A percentile compares a stretch with the other conserved stretches of the same genome.
Evolutionary conservation across 2,888 invertebrate genomes (phyloP).

Genomic region (Steinernema scapterisci): DNA sequence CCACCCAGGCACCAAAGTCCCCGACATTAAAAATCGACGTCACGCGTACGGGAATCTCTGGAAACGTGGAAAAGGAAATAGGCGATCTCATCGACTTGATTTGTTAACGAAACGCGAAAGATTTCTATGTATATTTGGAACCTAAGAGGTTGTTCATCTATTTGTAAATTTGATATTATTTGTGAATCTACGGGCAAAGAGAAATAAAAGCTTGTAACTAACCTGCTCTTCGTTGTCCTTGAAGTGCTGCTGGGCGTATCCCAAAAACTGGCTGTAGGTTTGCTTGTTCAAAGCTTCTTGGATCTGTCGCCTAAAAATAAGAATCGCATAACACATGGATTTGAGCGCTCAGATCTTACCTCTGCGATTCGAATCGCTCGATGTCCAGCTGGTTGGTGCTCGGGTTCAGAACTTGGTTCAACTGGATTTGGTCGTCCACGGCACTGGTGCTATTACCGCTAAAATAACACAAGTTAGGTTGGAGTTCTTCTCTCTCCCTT

Average conservation of each 20-base stretch:
- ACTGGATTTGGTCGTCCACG: constrained; percentile 8
- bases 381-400: constrained; percentile 5
- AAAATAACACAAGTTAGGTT: not conserved
- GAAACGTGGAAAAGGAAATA: constrained; percentile 31
- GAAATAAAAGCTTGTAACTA: constrained; percentile 12
- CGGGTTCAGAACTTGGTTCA: constrained; percentile 3
- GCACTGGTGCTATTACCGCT: constrained; percentile 3
- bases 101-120: constrained; percentile 33
- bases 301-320: constrained; percentile 74
- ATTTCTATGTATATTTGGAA: not conserved
- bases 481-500: not conserved
- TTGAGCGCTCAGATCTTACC: constrained; percentile 4
- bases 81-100: constrained; percentile 37
- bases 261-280: constrained; percentile 81
- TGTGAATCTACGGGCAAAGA: not conserved
- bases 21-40: constrained; percentile 39
- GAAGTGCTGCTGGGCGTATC: constrained; percentile 82
- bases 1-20: not conserved
- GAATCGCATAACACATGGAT: no score
- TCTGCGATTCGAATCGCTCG: constrained; percentile 26
- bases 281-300: constrained; percentile 91
- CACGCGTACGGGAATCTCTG: constrained; percentile 39
- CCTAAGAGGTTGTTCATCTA: not conserved
- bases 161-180: constrained; percentile 31
- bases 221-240: constrained; percentile 32